Base-by-base conservation (phyloP, 2,113 vertebrate genomes). In the Actenoides hombroni region DNA sequence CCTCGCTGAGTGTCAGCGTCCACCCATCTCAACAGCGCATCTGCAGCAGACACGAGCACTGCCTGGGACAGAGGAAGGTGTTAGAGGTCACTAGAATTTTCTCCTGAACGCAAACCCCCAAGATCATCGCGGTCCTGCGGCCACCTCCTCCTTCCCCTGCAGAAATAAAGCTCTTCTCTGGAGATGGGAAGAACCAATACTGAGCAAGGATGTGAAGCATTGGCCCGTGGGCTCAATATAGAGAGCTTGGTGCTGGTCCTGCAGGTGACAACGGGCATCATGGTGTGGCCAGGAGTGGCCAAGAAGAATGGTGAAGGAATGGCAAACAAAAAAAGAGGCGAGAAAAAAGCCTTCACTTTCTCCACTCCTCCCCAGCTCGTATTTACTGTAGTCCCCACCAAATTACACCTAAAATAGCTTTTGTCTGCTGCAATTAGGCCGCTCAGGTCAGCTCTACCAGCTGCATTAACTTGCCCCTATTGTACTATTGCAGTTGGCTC, bases 361-460 rank as follows among this genome's bases (percentile, higher is more conserved):
- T 76, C 75, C 78, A 63, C 57, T 93, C 83, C 76, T 88, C 83
- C 42, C 31, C 69, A 94, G 7, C 35, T 82, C 8, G 1, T 63
- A 92, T 69, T 87, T 85, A 79, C 40, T 67, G 25, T 61, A 69
- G 44, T 57, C 77, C 33, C 37, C 59, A 73, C 57, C 63, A 96
- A 94, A 83, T 65, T 79, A 57, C 24, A 79, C 91, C 40, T 74
- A 94, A 96, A 96, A 97, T 96, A 97, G 78, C 83, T 95, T 87
- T 64, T 48, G 19, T 53, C 57, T 85, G 65, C 76, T 85, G 83
- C 88, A 85, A 23, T 94, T 94, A 80, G 92, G 80, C 77, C 82
- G 63, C 54, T 59, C 61, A 63, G 49, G 65, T 89, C 0, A 0
- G 83, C 61, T 53, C 74, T 92, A 89, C 83, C 94, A 95, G 81